Conservation (phyloP, 2,113 vertebrate species). For the Todiramphus saurophagus region DNA sequence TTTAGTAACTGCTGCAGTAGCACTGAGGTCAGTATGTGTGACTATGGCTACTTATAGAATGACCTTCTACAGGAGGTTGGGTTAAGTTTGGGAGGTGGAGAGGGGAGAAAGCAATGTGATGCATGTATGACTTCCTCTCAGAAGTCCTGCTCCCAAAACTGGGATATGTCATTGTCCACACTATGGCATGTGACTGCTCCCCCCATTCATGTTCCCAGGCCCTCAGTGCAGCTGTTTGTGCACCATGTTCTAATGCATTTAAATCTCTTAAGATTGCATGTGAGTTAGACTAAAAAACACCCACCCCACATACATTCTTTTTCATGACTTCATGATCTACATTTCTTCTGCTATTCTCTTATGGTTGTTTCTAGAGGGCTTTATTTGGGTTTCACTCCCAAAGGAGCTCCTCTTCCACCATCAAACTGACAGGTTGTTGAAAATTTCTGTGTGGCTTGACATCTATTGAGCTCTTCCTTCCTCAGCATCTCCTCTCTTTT, state of each 20-base stretch:
- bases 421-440: background rate
- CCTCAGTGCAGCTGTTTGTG: background rate
- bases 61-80: background rate
- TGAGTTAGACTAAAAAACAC: background rate
- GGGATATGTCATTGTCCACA: background rate
- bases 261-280: background rate
- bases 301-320: background rate
- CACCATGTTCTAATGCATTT: background rate
- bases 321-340: background rate
- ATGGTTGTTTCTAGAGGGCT: background rate
- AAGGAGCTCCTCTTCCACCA: background rate
- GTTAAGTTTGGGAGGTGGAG: background rate
- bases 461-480: background rate
- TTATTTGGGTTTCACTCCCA: background rate
- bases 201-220: background rate
- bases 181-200: background rate
- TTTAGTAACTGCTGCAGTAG: background rate
- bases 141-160: background rate
- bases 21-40: background rate
- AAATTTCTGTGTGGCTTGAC: background rate
- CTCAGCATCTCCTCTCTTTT: background rate
- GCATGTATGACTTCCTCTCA: background rate
- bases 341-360: background rate
- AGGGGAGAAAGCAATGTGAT: background rate
- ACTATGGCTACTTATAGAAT: background rate